Conservation (phyloP, 2,113 vertebrate species). For the Platysteira castanea region DNA sequence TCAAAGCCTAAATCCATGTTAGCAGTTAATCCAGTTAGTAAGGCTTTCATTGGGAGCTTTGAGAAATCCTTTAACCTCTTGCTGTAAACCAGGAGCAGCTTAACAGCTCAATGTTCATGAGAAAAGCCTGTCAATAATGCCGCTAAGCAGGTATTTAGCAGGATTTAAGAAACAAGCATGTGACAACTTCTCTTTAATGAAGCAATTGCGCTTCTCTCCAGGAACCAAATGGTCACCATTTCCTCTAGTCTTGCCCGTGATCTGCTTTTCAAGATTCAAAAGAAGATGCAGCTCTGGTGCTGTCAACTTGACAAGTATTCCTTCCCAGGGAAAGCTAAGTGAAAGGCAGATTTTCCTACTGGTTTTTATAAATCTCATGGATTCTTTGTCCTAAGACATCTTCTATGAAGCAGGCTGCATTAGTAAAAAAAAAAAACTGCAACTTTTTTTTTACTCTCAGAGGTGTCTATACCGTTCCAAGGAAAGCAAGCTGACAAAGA, state of each 20-base stretch:
- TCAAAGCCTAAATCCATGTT: constrained; percentile 70
- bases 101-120: constrained; percentile 53
- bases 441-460: neutral
- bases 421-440: neutral
- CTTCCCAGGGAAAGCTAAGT: neutral
- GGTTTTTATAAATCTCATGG: neutral
- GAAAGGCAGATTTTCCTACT: neutral
- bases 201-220: neutral
- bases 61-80: constrained; percentile 73
- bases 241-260: neutral
- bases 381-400: neutral
- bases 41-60: constrained; percentile 70
- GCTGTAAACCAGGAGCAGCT: constrained; percentile 54
- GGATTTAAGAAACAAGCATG: constrained; percentile 51
- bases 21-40: constrained; percentile 75
- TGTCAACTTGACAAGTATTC: neutral
- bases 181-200: constrained; percentile 43
- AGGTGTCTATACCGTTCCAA: neutral
- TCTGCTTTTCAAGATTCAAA: neutral
- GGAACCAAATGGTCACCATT: neutral
- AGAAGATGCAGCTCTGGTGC: neutral
- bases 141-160: constrained; percentile 36
- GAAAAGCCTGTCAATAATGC: constrained; percentile 54
- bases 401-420: neutral
- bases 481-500: neutral